phyloP scores from a whole-genome alignment of 1,140 invertebrate species.

The Brachionus plicatilis region DNA sequence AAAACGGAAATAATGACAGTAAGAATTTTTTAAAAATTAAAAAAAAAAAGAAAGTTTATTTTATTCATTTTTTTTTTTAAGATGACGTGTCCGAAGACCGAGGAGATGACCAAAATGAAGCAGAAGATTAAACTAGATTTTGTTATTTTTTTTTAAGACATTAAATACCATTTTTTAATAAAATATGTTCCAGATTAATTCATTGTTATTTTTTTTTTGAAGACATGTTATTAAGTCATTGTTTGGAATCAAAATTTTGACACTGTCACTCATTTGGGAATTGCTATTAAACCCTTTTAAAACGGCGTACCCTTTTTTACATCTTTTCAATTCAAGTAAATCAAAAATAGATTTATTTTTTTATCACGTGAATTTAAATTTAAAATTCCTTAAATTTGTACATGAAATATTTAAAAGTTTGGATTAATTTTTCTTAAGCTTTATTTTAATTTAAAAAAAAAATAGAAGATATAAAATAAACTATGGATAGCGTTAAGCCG shows the following conservation, averaged over 20 bases:
- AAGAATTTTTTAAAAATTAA: background rate
- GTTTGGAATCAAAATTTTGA: background rate
- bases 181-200: background rate
- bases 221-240: background rate
- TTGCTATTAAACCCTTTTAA: background rate
- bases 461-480: background rate
- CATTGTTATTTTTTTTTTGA: background rate
- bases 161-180: background rate
- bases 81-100: background rate
- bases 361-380: background rate
- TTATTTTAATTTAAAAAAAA: background rate
- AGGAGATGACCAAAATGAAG: background rate
- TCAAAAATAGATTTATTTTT: background rate
- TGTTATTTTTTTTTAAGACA: background rate
- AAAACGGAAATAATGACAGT: conserved; percentile 8
- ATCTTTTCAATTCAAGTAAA: background rate
- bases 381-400: background rate
- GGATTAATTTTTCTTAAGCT: background rate
- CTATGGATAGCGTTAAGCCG: background rate
- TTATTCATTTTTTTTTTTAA: background rate
- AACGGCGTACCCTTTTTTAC: background rate
- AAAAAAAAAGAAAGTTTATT: background rate
- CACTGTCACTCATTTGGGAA: background rate
- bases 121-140: background rate
- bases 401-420: background rate